phyloP scores from a whole-genome alignment of 2,113 vertebrate genomes.

The Leucosticte australis region DNA sequence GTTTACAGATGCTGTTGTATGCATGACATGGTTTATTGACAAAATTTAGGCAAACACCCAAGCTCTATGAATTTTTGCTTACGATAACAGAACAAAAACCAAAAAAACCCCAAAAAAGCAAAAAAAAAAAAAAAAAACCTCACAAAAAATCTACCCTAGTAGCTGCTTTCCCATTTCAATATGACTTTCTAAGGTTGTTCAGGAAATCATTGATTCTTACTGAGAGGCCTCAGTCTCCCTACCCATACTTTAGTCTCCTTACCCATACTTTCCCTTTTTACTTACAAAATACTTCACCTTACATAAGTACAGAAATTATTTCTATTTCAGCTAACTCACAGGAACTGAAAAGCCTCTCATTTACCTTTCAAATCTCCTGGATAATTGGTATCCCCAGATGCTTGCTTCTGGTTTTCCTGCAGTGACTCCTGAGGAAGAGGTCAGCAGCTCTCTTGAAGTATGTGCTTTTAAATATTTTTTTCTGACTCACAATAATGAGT shows the following conservation, averaged over 20 bases:
- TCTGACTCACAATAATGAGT: neutral
- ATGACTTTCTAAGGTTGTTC: neutral
- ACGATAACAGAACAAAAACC: neutral
- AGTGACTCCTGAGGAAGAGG: neutral
- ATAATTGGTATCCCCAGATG: neutral
- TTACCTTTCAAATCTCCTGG: neutral
- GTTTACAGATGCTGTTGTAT: neutral
- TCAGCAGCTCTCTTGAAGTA: neutral
- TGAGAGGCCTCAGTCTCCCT: neutral
- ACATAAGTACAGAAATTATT: neutral
- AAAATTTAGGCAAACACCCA: neutral
- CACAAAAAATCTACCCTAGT: neutral
- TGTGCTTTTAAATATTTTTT: neutral
- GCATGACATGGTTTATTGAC: neutral
- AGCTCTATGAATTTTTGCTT: neutral
- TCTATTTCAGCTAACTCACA: neutral
- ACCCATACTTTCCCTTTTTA: neutral
- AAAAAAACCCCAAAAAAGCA: neutral
- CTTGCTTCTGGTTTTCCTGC: neutral
- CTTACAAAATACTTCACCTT: neutral
- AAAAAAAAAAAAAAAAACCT: neutral
- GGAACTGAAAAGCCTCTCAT: neutral
- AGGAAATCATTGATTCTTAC: neutral
- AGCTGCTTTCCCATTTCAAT: neutral
- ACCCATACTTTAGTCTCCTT: neutral